Evolutionary conservation across 2,888 invertebrate genomes (phyloP).

Genomic region (Laspeyria flexula): DNA sequence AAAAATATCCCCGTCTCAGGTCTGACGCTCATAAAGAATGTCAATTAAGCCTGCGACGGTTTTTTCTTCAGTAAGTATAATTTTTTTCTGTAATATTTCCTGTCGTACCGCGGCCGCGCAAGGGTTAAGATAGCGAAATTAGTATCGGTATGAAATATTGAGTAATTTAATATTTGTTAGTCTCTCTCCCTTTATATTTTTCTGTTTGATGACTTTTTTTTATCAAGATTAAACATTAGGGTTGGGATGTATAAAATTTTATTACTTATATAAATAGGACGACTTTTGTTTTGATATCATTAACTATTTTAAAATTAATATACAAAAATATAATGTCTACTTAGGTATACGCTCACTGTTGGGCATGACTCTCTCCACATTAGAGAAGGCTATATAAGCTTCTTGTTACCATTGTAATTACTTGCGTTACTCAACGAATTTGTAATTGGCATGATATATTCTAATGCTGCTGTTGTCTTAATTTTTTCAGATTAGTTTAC

Average conservation of each 20-base stretch:
- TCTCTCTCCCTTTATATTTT: constrained; percentile 44
- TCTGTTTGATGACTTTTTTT: constrained; percentile 52
- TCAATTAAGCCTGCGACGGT: constrained; percentile 83
- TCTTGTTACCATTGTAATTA: no score
- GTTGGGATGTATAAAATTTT: constrained; percentile 1
- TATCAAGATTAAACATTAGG: constrained; percentile 54
- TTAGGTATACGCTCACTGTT: no score
- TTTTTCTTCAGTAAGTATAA: constrained; percentile 62
- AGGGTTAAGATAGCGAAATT: constrained; percentile 86
- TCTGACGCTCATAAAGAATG: constrained; percentile 87
- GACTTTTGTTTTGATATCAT: background rate
- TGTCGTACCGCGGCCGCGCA: constrained; percentile 78
- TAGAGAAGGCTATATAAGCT: no score
- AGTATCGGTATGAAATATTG: constrained; percentile 86
- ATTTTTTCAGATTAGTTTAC: no score
- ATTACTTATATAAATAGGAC: background rate
- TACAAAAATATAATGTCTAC: no score
- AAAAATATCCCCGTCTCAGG: constrained; percentile 86
- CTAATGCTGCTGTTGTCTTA: no score
- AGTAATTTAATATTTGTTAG: constrained; percentile 83
- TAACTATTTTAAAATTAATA: no score
- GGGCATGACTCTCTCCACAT: no score
- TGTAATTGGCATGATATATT: no score
- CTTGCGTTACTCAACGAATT: no score
- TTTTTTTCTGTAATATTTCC: constrained; percentile 76